Conservation (phyloP, 2,888 invertebrate genomes). For the Epinotia brunnichana region DNA sequence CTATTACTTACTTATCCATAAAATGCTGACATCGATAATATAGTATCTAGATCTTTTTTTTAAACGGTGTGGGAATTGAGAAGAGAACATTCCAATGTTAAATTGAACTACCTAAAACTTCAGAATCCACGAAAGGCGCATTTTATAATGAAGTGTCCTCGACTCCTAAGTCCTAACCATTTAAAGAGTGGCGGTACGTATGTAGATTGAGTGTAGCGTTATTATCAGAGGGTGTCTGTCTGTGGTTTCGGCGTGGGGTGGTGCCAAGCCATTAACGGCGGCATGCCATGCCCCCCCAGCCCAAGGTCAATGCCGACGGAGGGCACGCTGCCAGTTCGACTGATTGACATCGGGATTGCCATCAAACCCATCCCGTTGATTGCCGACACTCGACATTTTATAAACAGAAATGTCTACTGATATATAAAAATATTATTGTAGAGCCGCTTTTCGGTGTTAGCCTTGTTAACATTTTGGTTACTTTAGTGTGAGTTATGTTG, state of each 20-base stretch:
- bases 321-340: slow-evolving; percentile 48
- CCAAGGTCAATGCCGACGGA: slow-evolving; percentile 69
- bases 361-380: slow-evolving; percentile 26
- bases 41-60: neutral
- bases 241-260: slow-evolving; percentile 52
- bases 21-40: neutral
- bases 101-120: slow-evolving; percentile 1
- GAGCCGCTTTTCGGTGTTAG: neutral
- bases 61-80: neutral
- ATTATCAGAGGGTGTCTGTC: slow-evolving; percentile 50
- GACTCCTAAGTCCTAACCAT: slow-evolving; percentile 11
- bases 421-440: slow-evolving; percentile 11
- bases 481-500: neutral
- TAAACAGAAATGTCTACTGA: slow-evolving; percentile 8
- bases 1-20: neutral
- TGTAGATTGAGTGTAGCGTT: slow-evolving; percentile 5
- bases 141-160: slow-evolving; percentile 17
- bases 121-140: neutral
- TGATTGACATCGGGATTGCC: slow-evolving; percentile 56
- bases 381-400: slow-evolving; percentile 5
- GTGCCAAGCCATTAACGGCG: slow-evolving; percentile 41
- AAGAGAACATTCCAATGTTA: neutral
- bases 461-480: neutral
- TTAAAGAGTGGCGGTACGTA: slow-evolving; percentile 7
- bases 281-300: slow-evolving; percentile 40